phyloP scores from a whole-genome alignment of 2,113 vertebrate species.

The Poecile atricapillus region DNA sequence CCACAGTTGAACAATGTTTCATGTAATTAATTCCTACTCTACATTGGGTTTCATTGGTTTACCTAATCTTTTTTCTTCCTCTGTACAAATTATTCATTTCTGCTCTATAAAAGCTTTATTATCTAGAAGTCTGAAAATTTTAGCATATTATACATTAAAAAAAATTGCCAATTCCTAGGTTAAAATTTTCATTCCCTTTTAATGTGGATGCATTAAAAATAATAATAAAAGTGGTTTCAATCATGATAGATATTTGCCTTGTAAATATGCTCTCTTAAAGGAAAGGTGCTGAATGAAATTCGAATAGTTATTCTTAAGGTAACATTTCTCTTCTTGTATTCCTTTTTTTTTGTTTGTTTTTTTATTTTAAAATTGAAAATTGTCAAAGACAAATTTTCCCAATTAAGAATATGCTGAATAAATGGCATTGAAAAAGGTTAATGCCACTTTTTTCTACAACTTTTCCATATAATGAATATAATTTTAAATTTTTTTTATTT shows the following conservation, averaged over 20 bases:
- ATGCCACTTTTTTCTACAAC: not conserved
- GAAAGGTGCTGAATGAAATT: not conserved
- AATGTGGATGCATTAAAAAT: not conserved
- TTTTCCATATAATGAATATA: not conserved
- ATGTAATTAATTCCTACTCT: not conserved
- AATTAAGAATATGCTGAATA: not conserved
- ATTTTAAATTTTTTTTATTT: not conserved
- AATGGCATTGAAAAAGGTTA: not conserved
- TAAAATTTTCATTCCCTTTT: not conserved
- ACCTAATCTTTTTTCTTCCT: not conserved
- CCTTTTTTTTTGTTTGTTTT: not conserved
- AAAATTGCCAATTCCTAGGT: not conserved
- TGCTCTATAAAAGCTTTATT: not conserved
- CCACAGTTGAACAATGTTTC: not conserved
- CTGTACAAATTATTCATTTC: not conserved
- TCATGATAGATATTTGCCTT: not conserved
- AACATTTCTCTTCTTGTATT: rapidly evolving
- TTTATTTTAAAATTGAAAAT: not conserved
- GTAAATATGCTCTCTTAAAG: not conserved
- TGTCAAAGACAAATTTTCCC: not conserved
- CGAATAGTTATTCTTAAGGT: not conserved
- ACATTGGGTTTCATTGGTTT: not conserved
- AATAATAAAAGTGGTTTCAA: not conserved
- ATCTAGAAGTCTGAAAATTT: not conserved
- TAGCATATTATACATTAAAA: rapidly evolving